A percentile compares a stretch with the other conserved stretches of the same genome.
These are phyloP conservation scores for Bovichtus variegatus DNA, from an alignment of 2,797 vertebrate species.

Conservation along the genomic window DNA sequence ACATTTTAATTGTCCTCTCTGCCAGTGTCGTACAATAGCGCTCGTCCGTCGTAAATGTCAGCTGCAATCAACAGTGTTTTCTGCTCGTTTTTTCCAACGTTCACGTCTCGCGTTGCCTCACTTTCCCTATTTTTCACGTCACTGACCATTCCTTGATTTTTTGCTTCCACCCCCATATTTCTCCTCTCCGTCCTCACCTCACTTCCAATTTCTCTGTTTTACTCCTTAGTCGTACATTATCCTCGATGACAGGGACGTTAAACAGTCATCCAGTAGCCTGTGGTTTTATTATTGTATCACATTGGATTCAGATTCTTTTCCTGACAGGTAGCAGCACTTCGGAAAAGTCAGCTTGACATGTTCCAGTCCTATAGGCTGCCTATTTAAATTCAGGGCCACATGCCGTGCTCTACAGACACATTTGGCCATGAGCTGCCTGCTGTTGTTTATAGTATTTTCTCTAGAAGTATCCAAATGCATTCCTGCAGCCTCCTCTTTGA, in stretches of 20 bases:
- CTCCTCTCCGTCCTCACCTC: background rate
- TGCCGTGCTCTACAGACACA: background rate
- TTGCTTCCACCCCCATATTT: background rate
- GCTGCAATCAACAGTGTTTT: background rate
- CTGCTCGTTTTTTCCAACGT: background rate
- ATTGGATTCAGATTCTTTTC: background rate
- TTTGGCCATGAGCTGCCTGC: background rate
- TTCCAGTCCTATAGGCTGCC: background rate
- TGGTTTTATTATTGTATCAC: background rate
- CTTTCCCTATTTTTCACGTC: background rate
- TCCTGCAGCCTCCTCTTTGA: slow-evolving; percentile 1
- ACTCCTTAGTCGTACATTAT: background rate
- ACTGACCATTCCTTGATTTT: background rate
- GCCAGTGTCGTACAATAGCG: background rate
- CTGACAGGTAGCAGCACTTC: background rate
- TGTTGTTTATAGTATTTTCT: background rate
- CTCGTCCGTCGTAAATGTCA: slow-evolving; percentile 37
- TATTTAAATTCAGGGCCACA: background rate
- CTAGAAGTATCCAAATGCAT: background rate
- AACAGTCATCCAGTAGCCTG: background rate
- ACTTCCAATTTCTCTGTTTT: background rate
- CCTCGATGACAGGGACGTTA: background rate
- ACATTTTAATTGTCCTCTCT: slow-evolving; percentile 26
- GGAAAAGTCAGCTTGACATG: slow-evolving; percentile 8
- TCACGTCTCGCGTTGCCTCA: background rate